Evolutionary conservation across 2,888 invertebrate genomes (phyloP), one percentile per base, ranked within the genome.

Genomic region (Dynastes tityus): DNA sequence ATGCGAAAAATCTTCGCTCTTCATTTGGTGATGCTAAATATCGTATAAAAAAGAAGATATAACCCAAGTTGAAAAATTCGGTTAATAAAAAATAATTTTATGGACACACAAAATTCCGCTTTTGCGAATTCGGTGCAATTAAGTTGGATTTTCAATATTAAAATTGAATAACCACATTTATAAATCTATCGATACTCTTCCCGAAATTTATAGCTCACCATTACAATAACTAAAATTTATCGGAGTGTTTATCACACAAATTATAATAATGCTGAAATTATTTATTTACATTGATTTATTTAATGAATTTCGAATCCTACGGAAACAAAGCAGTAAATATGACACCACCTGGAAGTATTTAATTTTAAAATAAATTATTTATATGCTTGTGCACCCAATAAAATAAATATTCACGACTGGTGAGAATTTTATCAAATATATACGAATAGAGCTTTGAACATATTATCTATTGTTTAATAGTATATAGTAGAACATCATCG

Each of bases 1-100:
- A 95, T 11, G 94, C 93, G 85, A 94, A 92, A 88, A 95, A 94
- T 82, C 92, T 88, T n/a, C 91, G 89, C 84, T 93, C 92, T 84
- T 92, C 92, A 86, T 90, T 91, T 51, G 91, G 89, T 0, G 91
- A 89, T 79, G 91, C 92, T 92, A 85, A 27, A 58, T 58, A 4
- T 22, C 22, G 22, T 22, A 58, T n/a, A 84, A 86, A 82, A 82
- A 79, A n/a, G 51, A 49, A 58, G 70, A 82, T 80, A 81, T 82
- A 49, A 27, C 29, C 27, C 4, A 16, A 29, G 16, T 51, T 68
- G 51, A 68, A 49, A 68, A 53, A 68, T 68, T 68, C 51, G 13
- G 13, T 51, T 68, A 68, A 51, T 29, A 68, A 68, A 68, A 2
- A 45, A 6, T 51, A n/a, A 29, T 51, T 68, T 11, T 68, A 68